Conservation (phyloP, 2,797 vertebrate species). For the Lepus townsendii region DNA sequence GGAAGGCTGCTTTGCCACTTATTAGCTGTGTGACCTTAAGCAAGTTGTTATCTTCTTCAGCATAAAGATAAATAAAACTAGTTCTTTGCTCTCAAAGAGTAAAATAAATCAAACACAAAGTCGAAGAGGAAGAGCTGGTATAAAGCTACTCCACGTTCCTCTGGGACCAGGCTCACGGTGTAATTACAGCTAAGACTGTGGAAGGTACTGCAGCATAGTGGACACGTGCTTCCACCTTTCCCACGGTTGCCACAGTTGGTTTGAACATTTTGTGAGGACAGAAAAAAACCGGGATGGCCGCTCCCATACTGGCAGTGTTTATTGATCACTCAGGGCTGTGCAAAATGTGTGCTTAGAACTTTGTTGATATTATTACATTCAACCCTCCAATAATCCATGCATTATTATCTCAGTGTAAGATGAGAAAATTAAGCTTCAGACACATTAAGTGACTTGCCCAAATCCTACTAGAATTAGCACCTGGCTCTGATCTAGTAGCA, state of each 20-base stretch:
- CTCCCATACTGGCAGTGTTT: not conserved
- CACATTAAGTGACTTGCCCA: slow-evolving; percentile 11
- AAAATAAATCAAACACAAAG: not conserved
- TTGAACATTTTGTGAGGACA: not conserved
- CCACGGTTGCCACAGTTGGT: not conserved
- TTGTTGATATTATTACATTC: slow-evolving; percentile 11
- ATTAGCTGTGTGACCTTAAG: not conserved
- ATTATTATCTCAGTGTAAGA: slow-evolving; percentile 39
- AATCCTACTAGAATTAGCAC: not conserved
- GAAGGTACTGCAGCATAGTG: not conserved
- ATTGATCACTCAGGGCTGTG: not conserved
- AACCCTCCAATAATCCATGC: not conserved
- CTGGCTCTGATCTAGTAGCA: not conserved
- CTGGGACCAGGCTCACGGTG: not conserved
- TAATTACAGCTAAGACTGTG: not conserved
- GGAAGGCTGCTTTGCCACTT: not conserved
- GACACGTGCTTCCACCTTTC: not conserved
- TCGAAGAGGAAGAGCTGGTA: not conserved
- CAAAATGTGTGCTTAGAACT: not conserved
- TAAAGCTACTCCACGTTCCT: not conserved
- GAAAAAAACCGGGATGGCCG: not conserved
- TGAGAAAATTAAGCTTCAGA: slow-evolving; percentile 1
- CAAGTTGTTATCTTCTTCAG: not conserved
- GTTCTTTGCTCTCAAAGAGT: not conserved
- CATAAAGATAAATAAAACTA: slow-evolving; percentile 5